Evolutionary conservation across 2,113 vertebrate genomes (phyloP).

Genomic region (Stictonetta naevosa): DNA sequence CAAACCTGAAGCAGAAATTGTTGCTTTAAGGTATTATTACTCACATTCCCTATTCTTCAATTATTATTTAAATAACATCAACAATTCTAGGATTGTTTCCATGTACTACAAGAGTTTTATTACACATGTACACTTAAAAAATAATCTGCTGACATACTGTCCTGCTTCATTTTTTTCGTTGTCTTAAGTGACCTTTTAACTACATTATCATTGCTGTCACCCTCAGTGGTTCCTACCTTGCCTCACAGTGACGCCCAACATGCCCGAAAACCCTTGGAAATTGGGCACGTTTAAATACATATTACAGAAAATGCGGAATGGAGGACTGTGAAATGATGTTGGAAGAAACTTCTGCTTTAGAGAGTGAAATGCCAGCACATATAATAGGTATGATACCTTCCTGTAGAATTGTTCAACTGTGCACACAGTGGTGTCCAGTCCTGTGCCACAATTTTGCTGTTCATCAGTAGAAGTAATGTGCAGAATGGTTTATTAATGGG

Average conservation of each 20-base stretch:
- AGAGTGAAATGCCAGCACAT: not conserved
- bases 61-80: not conserved
- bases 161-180: constrained; percentile 22
- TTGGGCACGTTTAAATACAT: not conserved
- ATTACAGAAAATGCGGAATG: not conserved
- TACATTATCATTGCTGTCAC: constrained; percentile 24
- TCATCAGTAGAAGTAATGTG: not conserved
- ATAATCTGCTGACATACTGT: not conserved
- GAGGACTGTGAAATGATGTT: not conserved
- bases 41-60: not conserved
- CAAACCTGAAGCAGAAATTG: not conserved
- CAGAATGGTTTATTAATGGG: not conserved
- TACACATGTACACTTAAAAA: not conserved
- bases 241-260: constrained; percentile 28
- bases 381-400: not conserved
- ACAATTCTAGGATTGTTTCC: not conserved
- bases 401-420: not conserved
- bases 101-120: not conserved
- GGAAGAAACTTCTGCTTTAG: not conserved
- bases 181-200: constrained; percentile 24
- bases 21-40: not conserved
- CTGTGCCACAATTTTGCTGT: not conserved
- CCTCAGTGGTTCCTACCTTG: constrained; percentile 31
- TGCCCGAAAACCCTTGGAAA: constrained; percentile 44
- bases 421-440: not conserved